Evolutionary conservation across 2,888 invertebrate species (phyloP), one percentile per base, ranked within the genome.

Genomic region (Anagyrus pseudococci): DNA sequence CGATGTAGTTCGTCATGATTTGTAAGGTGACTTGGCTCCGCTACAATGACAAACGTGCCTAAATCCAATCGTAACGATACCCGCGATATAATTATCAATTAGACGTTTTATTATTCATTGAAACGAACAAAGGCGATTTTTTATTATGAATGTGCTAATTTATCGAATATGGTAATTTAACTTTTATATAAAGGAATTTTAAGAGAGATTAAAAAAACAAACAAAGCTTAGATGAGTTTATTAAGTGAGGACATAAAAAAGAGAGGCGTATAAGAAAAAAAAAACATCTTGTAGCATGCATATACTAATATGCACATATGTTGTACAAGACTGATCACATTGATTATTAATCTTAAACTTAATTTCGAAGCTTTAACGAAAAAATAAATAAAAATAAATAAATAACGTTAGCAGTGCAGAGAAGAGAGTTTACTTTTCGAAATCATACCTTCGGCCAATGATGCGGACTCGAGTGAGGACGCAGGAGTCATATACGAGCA

Each of bases 101-200:
- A n/a, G n/a, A n/a, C n/a, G 2, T 4, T 37, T 37, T 37, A 37
- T 15, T 13, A 37, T 37, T 8, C 8, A 8, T 13, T 2, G 33
- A 8, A 37, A 15, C 10, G 33, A 13, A 54, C 26, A 33, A 17
- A 25, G 26, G 23, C 37, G 43, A 25, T 48, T 29, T 37, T 33
- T 44, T 59, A 58, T 58, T 63, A 53, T 41, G n/a, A 17, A 8
- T 54, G 20, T 23, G 43, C 15, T 63, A 63, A 63, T 58, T 63
- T 63, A 64, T 59, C 59, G n/a, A 46, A 55, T 20, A 41, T 25
- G 54, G 55, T 58, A 58, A 26, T 58, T 63, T 63, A 58, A 48
- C n/a, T 49, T 49, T 58, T 44, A 33, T 44, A 50, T 55, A 40
- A 17, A 22, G 29, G 49, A 37, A 49, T 58, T 54, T 43, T 22